Evolutionary conservation across 2,797 vertebrate species (phyloP), one percentile per base, ranked within the genome.

Genomic region (Rhabdophis nuchalis): DNA sequence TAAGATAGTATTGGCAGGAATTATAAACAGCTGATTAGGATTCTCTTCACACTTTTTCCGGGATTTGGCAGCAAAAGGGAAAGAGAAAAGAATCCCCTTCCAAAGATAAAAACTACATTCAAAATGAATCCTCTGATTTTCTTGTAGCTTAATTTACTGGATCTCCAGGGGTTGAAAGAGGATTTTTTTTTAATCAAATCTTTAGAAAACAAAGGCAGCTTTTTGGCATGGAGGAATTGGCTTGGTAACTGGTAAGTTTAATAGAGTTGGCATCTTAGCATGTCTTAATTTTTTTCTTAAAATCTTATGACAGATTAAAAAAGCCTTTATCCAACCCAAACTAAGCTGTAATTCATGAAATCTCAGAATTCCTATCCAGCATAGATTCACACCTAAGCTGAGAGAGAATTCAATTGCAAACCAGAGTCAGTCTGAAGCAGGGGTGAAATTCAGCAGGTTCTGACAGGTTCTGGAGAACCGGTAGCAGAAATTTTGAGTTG

Each of bases 111-210:
- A 46, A 53, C 50, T 32, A 25, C 29, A 61, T 13, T 86, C 29
- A 61, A 61, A 86, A 60, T 86, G 29, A 86, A 91, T 91, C 29
- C n/a, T 82, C 89, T 32, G 25, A 85, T 90, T 85, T 52, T 90
- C 52, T 36, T 36, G 46, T 85, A 90, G 12, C 36, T 90, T 85
- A 58, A 85, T 85, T 82, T 82, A 85, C 57, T 86, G 82, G 18
- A 27, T 53, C 41, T 91, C 52, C 18, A 61, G 46, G 29, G 20
- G 29, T 13, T 14, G 29, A 68, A 68, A 90, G 27, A 54, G 2
- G 29, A 91, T 27, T 82, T 82, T 82, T 61, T 82, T 82, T 46
- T 36, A 1, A 6, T 1, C 20, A 29, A 14, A 14, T 36, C 25
- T 58, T 36, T 14, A 64, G 7, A 54, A 64, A 91, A 58, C 72